Conservation (phyloP, 2,888 invertebrate genomes). For the Drosophila rubida region DNA sequence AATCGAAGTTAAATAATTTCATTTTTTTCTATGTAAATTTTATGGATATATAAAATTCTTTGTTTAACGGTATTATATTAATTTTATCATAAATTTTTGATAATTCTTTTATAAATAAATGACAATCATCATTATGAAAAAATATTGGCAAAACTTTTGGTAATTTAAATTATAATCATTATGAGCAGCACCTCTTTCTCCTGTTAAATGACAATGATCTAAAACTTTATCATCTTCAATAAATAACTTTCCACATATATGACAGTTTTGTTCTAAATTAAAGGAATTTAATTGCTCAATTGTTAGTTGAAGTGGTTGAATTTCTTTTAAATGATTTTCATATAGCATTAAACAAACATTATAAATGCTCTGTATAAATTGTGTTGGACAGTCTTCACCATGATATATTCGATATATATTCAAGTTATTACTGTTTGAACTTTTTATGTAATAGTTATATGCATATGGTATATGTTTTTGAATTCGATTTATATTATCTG, state of each 20-base stretch:
- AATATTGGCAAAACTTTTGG: constrained; percentile 8
- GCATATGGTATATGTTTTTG: constrained; percentile 33
- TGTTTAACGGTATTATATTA: constrained; percentile 65
- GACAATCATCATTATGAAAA: constrained; percentile 31
- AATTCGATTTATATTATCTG: constrained; percentile 17
- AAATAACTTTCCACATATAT: constrained; percentile 5
- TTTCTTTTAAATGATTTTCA: constrained; percentile 1
- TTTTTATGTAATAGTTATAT: constrained; percentile 33
- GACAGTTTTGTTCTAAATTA: constrained; percentile 9
- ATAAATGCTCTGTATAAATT: constrained; percentile 17
- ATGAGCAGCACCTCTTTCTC: constrained; percentile 20
- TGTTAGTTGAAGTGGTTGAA: constrained; percentile 1
- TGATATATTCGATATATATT: constrained; percentile 26
- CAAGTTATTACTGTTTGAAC: constrained; percentile 11
- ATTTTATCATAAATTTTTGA: constrained; percentile 20
- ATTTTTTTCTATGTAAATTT: too few relatives aligned
- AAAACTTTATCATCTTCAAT: background rate
- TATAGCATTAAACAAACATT: constrained; percentile 13
- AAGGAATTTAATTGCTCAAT: background rate
- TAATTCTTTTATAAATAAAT: constrained; percentile 31
- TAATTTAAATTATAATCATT: constrained; percentile 9
- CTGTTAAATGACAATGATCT: constrained; percentile 41
- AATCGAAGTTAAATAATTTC: too few relatives aligned
- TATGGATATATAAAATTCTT: too few relatives aligned
- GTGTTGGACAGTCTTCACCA: constrained; percentile 14